These are phyloP conservation scores for Phrynocephalus forsythii DNA, from an alignment of 2,797 vertebrate species.

Conservation along the genomic window DNA sequence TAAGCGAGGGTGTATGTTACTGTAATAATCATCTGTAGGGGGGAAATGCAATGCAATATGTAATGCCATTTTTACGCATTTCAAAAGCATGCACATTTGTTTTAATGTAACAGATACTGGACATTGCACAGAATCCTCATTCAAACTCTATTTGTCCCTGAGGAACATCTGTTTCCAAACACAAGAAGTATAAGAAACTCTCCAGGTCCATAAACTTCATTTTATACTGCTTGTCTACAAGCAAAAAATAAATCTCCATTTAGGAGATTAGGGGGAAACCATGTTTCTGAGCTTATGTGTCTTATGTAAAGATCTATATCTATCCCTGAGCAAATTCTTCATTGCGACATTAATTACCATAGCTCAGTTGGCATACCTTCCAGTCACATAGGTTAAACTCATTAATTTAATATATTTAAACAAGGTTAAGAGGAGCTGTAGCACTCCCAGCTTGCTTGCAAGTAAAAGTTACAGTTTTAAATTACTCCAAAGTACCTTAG, in stretches of 20 bases:
- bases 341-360: background rate
- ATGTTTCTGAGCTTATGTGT: conserved; percentile 7
- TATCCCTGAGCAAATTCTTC: conserved; percentile 17
- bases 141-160: background rate
- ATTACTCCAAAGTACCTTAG: conserved; percentile 5
- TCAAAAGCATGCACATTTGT: background rate
- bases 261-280: background rate
- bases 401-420: conserved; percentile 31
- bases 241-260: background rate
- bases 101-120: background rate
- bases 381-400: conserved; percentile 13
- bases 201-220: background rate
- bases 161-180: background rate
- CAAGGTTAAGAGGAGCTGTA: conserved; percentile 17
- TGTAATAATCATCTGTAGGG: background rate
- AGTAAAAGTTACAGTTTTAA: conserved; percentile 3
- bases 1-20: no score
- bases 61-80: background rate
- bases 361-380: background rate
- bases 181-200: background rate
- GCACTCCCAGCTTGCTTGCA: conserved; percentile 4
- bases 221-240: background rate
- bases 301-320: accelerated
- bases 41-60: background rate
- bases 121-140: background rate